phyloP scores from a whole-genome alignment of 2,113 vertebrate species.

The Chlorocebus sabaeus region DNA sequence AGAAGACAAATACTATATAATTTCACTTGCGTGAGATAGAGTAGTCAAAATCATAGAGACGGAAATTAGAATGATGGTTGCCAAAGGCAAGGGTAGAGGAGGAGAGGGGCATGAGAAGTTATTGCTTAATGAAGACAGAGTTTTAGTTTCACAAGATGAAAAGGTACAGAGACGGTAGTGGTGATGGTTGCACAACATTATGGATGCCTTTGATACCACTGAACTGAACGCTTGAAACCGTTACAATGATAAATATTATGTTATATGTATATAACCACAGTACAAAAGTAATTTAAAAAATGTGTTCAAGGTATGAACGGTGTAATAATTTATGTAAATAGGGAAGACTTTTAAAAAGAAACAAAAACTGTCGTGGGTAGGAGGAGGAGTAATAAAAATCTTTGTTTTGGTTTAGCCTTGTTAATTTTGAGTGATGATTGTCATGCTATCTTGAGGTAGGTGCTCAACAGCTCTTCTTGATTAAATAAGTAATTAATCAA shows the following conservation, averaged over 20 bases:
- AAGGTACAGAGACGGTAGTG: neutral
- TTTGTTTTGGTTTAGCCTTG: neutral
- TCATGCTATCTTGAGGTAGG: neutral
- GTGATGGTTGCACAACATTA: neutral
- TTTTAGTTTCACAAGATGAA: neutral
- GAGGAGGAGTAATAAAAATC: neutral
- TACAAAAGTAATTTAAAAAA: neutral
- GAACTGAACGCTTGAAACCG: no score
- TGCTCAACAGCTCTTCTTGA: neutral
- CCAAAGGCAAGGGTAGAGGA: fast-evolving
- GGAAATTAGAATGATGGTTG: neutral
- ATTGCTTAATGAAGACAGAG: neutral
- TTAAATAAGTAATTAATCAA: neutral
- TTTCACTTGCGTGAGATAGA: neutral
- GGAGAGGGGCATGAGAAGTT: neutral
- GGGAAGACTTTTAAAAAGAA: neutral
- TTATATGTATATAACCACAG: neutral
- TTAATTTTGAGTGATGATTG: neutral
- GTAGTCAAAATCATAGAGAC: neutral
- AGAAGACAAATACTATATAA: no score
- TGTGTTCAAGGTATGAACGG: neutral
- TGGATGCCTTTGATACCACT: no score
- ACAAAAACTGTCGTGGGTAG: neutral
- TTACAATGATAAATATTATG: neutral
- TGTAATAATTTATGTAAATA: neutral